A percentile compares a stretch with the other conserved stretches of the same genome.
These are phyloP conservation scores for Agrenia bidenticulata DNA, from an alignment of 2,888 invertebrate species.

Conservation along the genomic window DNA sequence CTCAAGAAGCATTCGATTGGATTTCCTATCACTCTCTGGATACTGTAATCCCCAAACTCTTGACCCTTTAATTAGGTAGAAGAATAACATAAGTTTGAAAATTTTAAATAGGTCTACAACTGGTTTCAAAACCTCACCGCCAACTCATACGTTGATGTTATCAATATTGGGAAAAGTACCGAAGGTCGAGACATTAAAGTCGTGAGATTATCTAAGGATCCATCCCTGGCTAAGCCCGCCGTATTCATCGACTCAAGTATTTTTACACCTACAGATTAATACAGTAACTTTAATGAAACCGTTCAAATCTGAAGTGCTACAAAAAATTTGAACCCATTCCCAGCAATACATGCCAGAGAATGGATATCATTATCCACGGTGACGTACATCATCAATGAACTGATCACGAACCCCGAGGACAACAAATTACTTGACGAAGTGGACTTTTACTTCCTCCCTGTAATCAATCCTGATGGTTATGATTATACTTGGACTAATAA, in stretches of 20 bases:
- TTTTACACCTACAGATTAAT: background rate
- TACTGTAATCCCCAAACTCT: no score
- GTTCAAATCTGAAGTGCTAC: no score
- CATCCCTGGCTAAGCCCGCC: conserved; percentile 27
- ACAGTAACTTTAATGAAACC: no score
- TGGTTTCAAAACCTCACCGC: conserved; percentile 17
- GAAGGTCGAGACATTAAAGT: conserved; percentile 25
- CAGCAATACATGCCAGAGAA: conserved; percentile 80
- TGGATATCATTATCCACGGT: conserved; percentile 56
- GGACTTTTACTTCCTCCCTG: conserved; percentile 72
- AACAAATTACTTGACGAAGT: conserved; percentile 55
- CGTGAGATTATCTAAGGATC: conserved; percentile 28
- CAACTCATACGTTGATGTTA: conserved; percentile 7
- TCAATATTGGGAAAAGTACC: conserved; percentile 23
- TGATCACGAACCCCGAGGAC: conserved; percentile 20
- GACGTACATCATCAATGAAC: conserved; percentile 55
- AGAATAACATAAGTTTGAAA: no score
- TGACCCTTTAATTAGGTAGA: no score
- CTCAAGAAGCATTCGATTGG: conserved; percentile 3
- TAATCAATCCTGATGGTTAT: conserved; percentile 76
- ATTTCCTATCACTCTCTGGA: background rate
- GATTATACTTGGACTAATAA: conserved; percentile 15
- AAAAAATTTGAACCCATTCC: no score
- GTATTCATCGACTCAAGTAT: conserved; percentile 35
- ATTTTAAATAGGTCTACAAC: conserved; percentile 17